These are phyloP conservation scores for Candoia aspera DNA, from an alignment of 2,113 vertebrate species.

Conservation along the genomic window DNA sequence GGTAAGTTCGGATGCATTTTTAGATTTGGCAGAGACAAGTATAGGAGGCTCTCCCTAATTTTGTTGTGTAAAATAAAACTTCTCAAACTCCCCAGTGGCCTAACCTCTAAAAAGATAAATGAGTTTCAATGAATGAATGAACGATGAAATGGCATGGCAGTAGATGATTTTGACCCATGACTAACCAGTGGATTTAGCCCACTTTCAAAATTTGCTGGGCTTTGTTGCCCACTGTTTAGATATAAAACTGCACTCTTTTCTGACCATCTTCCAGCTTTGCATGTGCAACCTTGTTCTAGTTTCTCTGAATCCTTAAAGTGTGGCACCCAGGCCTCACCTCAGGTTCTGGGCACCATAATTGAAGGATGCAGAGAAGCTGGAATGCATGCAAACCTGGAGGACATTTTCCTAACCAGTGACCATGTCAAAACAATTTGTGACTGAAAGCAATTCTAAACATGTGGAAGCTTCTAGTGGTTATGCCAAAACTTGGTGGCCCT, in stretches of 20 bases:
- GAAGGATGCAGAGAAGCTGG: no score
- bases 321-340: no score
- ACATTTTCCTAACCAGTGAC: no score
- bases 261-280: background rate
- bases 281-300: no score
- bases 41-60: background rate
- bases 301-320: no score
- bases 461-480: no score
- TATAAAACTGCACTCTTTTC: background rate
- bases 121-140: background rate
- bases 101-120: background rate
- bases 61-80: background rate
- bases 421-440: no score
- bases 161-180: background rate
- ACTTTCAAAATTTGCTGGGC: background rate
- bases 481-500: no score
- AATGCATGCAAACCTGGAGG: no score
- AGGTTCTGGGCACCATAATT: no score
- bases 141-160: background rate
- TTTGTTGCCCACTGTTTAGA: background rate
- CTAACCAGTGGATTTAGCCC: background rate
- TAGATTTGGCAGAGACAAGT: background rate
- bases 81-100: no score
- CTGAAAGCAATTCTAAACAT: no score
- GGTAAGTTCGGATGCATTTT: conserved; percentile 77